These are phyloP conservation scores for Silurus meridionalis DNA, from an alignment of 2,113 vertebrate genomes.

Conservation along the genomic window DNA sequence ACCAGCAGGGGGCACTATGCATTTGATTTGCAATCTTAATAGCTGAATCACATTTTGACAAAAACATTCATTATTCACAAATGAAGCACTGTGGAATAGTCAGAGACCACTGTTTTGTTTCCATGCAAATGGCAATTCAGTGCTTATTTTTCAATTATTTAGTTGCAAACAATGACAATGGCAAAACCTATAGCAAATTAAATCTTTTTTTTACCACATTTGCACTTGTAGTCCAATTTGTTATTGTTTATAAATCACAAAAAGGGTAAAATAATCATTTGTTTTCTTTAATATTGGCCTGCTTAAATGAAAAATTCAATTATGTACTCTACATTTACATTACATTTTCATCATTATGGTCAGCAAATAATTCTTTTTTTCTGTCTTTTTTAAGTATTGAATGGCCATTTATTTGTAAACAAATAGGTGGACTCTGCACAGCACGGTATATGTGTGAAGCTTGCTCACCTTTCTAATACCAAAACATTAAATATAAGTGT, in stretches of 20 bases:
- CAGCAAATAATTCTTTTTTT: neutral
- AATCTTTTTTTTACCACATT: neutral
- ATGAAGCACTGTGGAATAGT: too few relatives aligned
- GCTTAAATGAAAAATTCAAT: neutral
- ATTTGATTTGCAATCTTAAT: constrained; percentile 57
- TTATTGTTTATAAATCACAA: neutral
- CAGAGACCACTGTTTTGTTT: neutral
- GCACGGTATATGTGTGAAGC: neutral
- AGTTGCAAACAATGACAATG: neutral
- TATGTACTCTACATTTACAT: neutral
- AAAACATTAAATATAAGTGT: neutral
- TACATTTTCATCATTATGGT: neutral
- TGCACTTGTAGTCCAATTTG: neutral
- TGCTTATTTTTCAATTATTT: neutral
- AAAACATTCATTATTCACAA: neutral
- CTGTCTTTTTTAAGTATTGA: neutral
- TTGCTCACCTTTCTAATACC: neutral
- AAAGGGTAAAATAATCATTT: neutral
- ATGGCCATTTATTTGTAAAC: neutral
- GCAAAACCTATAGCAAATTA: neutral
- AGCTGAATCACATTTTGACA: constrained; percentile 12
- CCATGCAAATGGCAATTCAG: neutral
- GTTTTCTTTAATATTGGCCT: neutral
- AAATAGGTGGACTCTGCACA: too few relatives aligned
- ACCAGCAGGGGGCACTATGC: constrained; percentile 69